Base-by-base conservation (phyloP, 2,888 invertebrate species). In the Cremastinae sp. region DNA sequence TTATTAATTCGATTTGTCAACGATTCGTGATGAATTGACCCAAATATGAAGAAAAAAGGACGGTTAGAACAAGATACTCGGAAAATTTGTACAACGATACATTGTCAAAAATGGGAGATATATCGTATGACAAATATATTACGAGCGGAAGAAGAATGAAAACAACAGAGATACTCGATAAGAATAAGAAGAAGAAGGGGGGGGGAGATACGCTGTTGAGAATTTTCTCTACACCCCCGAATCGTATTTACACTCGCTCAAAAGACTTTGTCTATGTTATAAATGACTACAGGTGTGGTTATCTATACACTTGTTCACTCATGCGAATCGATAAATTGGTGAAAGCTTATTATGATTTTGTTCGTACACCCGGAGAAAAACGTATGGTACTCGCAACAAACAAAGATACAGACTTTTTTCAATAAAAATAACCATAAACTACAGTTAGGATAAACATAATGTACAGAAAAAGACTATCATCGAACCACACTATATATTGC, bases 261-360 rank as follows among this genome's bases (percentile, higher is more conserved):
- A 10, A 20, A 62, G 41, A 47, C 34, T 9, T 64, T 61, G 53
- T 49, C n/a, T 62, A 28, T 47, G 28, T 45, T 38, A 49, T 70
- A n/a, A 20, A 3, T 53, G 18, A 59, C 76, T 76, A 76, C 64
- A 56, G 75, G 75, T 68, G 62, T 69, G 68, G 62, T 20, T 73
- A 59, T 62, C 72, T 72, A 72, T 62, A 51, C 36, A 14, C 28
- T 73, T 72, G 8, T 51, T 69, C 53, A 76, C 76, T 73, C 76
- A 76, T 76, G 76, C 76, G 73, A 73, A 76, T 76, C 68, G 75
- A 72, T 72, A 72, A 75, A 53, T 53, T 41, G 59, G 28, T 28
- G 28, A 28, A 28, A 28, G 28, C 28, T 28, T 28, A 28, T 28
- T 2, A 28, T 28, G 2, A 3, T 28, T 28, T 28, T 28, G 2